Evolutionary conservation across 2,797 vertebrate genomes (phyloP).

Genomic region (Paramormyrops hopkinsi): DNA sequence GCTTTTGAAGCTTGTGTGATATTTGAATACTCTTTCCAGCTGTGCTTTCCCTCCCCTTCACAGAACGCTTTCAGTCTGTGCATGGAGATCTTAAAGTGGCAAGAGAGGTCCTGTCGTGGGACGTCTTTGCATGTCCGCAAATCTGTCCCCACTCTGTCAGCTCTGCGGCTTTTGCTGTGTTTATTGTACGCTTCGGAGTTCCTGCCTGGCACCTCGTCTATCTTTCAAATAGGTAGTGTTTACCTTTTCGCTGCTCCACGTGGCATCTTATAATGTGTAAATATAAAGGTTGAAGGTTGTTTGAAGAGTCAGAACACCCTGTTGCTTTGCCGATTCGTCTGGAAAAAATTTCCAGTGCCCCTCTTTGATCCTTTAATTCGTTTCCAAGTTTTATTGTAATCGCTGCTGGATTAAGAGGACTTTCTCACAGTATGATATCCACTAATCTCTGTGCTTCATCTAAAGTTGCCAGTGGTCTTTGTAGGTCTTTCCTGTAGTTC

Average conservation of each 20-base stretch:
- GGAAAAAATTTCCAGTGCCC: neutral
- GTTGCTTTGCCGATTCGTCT: neutral
- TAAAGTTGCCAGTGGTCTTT: neutral
- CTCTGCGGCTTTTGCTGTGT: neutral
- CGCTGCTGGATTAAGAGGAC: neutral
- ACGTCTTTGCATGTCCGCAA: neutral
- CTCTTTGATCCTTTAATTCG: neutral
- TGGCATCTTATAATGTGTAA: neutral
- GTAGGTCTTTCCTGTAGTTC: constrained; percentile 8
- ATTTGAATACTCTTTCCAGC: neutral
- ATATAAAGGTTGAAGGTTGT: neutral
- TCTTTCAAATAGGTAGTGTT: neutral
- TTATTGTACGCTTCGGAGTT: neutral
- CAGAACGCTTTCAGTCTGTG: neutral
- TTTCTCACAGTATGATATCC: neutral
- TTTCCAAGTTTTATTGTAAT: neutral
- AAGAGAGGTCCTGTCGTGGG: neutral
- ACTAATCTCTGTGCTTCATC: neutral
- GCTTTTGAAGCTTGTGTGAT: neutral
- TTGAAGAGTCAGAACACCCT: neutral
- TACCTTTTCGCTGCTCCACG: neutral
- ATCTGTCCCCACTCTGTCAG: neutral
- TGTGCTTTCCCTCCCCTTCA: neutral
- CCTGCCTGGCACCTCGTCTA: neutral
- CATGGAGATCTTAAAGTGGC: neutral